Evolutionary conservation across 2,797 vertebrate species (phyloP).

Genomic region (Bryconaethiops microstoma): DNA sequence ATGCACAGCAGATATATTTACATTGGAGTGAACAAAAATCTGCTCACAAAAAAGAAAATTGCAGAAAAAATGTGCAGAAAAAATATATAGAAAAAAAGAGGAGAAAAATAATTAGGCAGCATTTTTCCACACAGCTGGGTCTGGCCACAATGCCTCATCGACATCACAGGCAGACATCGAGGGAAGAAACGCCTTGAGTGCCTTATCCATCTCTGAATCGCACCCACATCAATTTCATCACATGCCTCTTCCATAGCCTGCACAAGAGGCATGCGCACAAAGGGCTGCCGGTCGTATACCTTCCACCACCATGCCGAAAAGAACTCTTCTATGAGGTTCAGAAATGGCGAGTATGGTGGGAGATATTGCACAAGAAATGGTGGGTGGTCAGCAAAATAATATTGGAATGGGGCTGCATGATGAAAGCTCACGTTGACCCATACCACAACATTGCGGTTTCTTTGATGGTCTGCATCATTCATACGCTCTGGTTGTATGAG

Average conservation of each 20-base stretch:
- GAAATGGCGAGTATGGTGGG: slow-evolving; percentile 28
- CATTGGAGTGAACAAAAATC: too few relatives aligned
- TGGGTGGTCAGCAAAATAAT: slow-evolving; percentile 18
- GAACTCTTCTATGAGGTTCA: slow-evolving; percentile 19
- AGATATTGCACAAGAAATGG: slow-evolving; percentile 34
- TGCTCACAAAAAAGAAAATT: too few relatives aligned
- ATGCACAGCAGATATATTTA: too few relatives aligned
- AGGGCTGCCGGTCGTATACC: slow-evolving; percentile 7
- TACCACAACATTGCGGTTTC: not conserved
- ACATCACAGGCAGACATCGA: too few relatives aligned
- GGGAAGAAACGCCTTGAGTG: slow-evolving; percentile 36
- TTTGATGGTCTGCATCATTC: not conserved
- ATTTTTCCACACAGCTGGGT: too few relatives aligned
- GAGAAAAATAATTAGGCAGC: too few relatives aligned
- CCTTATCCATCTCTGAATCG: slow-evolving; percentile 33
- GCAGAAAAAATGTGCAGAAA: too few relatives aligned
- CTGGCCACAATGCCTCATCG: too few relatives aligned
- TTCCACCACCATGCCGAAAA: slow-evolving; percentile 29
- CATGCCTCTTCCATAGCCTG: slow-evolving; percentile 23
- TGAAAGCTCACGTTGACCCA: slow-evolving; percentile 38
- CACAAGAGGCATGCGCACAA: not conserved
- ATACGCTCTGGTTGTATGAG: slow-evolving; percentile 13
- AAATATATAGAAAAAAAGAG: too few relatives aligned
- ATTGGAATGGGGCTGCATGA: slow-evolving; percentile 14
- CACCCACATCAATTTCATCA: slow-evolving; percentile 27